Base-by-base conservation (phyloP, 2,113 vertebrate genomes). In the Motacilla alba region DNA sequence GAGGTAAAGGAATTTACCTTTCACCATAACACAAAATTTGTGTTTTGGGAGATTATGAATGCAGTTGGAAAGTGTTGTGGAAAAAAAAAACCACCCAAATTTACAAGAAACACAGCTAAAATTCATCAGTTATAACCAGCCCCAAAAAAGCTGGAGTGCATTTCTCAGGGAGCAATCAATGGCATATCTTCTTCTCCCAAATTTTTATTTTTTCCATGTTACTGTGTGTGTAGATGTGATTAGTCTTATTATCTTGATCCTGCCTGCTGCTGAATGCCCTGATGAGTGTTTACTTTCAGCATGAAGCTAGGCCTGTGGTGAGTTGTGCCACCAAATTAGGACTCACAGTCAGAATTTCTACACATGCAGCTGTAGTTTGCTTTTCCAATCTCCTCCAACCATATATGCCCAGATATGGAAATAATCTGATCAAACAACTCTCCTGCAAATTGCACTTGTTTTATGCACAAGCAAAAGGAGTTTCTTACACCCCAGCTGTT, bases 381-480 rank as follows among this genome's bases (percentile, higher is more conserved):
- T 41, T 78, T 66, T 69, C 58, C 70, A 49, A 46, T 30, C 67
- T 83, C 68, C 59, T 70, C 60, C 59, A 74, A 31, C 9, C 0
- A 0, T 15, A 66, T 33, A 5, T 85, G 28, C 22, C 31, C 68
- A 93, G 58, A 37, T 41, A 62, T 5, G 41, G 35, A 66, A 76
- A 76, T 33, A 21, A 55, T 6, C 30, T 37, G 11, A 55, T 62
- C 64, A 64, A 78, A 44, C 30, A 66, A 53, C 37, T 33, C 41
- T 53, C 50, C 56, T 85, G 58, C 53, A 90, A 69, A 66, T 31
- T n/a, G 30, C 14, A 2, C n/a, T 41, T 22, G 4, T 64, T 10
- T 76, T 33, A 35, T 0, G 0, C n/a, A 39, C 0, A 0, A 19
- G 70, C 20, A 55, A 66, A 85, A 46, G 1, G 5, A 53, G 27